Evolutionary conservation across 2,888 invertebrate species (phyloP), one percentile per base, ranked within the genome.

Genomic region (Nudaria mundana): DNA sequence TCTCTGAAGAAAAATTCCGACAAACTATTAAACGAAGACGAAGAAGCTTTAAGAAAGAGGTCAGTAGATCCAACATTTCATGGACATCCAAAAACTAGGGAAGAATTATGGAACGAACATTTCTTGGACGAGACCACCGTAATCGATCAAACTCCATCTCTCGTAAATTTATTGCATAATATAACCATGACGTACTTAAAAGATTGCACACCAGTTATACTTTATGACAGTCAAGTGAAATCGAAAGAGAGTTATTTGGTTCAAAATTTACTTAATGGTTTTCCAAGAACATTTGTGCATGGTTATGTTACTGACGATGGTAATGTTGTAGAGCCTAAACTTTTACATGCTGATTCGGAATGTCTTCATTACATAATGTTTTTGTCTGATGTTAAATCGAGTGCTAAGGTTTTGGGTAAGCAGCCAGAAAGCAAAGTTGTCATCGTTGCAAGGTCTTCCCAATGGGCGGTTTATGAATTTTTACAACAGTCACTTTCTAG

Each of bases 401-500:
- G 91, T 36, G 86, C 89, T 4, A 78, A 88, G 31, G 82, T 94
- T 20, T 76, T 94, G 32, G 92, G 92, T 0, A 89, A 92, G 36
- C 92, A 94, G 64, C 89, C 89, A 1, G 76, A 84, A 0, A 92
- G 90, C 52, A 92, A 91, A 64, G 91, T 95, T 0, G 82, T 95
- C 0, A 71, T 95, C 1, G 83, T 94, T 0, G 91, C 94, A 0
- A 87, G 91, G 56, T 94, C 94, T 1, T 92, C 94, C 0, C 93
- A 94, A 59, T 95, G 94, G 94, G 91, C 92, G 15, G 90, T 95
- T 1, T 91, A 92, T 40, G 94, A 94, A 61, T 95, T 94, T 77
- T 68, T 95, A 11, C 77, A 90, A 0, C 91, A 91, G 13, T 82
- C 91, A 32, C 45, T 79, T 2, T 92, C 94, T 0, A 91, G 92